Conservation (phyloP, 2,113 vertebrate species). For the Xerus inauris region DNA sequence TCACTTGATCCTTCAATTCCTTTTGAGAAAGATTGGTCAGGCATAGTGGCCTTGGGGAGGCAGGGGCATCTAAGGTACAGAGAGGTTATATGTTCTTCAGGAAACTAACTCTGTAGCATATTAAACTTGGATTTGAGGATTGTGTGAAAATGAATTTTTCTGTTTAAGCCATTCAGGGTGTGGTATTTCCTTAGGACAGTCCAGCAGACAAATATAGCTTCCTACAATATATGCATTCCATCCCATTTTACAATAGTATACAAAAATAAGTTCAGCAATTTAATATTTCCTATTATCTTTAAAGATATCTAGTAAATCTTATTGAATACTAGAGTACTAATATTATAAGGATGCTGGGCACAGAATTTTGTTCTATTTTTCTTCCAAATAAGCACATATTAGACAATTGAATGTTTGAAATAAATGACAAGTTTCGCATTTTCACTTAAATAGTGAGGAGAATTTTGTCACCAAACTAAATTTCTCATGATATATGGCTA, state of each 20-base stretch:
- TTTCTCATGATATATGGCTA: not conserved
- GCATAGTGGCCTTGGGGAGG: too few species aligned
- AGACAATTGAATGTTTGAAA: not conserved
- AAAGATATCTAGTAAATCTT: not conserved
- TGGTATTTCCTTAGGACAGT: not conserved
- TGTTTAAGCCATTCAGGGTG: not conserved
- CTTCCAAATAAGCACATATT: not conserved
- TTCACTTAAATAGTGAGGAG: not conserved
- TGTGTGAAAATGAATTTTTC: not conserved
- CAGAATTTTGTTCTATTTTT: slow-evolving; percentile 25
- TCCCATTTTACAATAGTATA: not conserved
- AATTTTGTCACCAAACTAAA: not conserved
- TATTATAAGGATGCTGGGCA: too few species aligned
- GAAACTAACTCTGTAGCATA: not conserved
- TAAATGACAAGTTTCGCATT: not conserved
- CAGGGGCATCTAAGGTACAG: not conserved
- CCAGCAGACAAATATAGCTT: not conserved
- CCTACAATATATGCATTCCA: not conserved
- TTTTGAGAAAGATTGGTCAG: not conserved
- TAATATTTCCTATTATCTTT: not conserved
- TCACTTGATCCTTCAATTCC: not conserved
- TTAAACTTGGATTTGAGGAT: not conserved
- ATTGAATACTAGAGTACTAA: not conserved
- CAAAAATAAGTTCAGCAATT: slow-evolving; percentile 1
- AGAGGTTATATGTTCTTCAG: accelerated